Evolutionary conservation across 2,113 vertebrate species (phyloP).

Genomic region (Nyctibius bracteatus): DNA sequence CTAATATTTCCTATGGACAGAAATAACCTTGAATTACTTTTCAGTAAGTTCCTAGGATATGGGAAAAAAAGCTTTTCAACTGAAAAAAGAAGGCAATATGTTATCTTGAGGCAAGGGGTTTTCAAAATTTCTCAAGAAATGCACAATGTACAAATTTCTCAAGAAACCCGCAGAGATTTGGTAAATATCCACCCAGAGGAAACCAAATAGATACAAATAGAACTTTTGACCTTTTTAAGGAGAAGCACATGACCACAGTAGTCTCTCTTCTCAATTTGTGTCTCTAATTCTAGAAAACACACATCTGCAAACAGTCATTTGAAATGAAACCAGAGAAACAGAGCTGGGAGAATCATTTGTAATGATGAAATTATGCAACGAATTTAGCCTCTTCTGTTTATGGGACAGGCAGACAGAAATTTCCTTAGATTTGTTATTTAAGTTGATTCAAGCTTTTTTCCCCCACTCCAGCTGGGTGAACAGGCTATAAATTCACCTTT

Average conservation of each 20-base stretch:
- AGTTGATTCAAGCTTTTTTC: neutral
- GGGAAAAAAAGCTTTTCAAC: neutral
- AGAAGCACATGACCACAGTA: constrained; percentile 36
- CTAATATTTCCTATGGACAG: constrained; percentile 52
- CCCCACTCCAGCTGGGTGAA: neutral
- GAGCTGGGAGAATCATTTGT: constrained; percentile 14
- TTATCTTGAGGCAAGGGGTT: constrained; percentile 10
- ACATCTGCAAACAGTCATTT: constrained; percentile 41
- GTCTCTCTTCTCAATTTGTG: constrained; percentile 11
- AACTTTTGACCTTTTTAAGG: constrained; percentile 44
- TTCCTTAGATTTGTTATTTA: neutral
- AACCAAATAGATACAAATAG: constrained; percentile 45
- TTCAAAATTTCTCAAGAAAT: constrained; percentile 59
- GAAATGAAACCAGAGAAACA: neutral
- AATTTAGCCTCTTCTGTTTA: neutral
- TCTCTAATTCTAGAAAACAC: constrained; percentile 40
- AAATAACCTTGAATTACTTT: constrained; percentile 59
- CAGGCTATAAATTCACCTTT: neutral
- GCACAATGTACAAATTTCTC: constrained; percentile 39
- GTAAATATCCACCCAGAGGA: constrained; percentile 48
- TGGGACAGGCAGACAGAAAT: neutral
- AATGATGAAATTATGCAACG: constrained; percentile 4
- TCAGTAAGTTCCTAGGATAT: constrained; percentile 35
- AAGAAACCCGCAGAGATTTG: constrained; percentile 60
- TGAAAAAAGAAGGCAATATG: constrained; percentile 7